Percentiles rank a stretch among this genome's conserved stretches.
phyloP scores from a whole-genome alignment of 1,140 invertebrate species.

The Phortica variegata region DNA sequence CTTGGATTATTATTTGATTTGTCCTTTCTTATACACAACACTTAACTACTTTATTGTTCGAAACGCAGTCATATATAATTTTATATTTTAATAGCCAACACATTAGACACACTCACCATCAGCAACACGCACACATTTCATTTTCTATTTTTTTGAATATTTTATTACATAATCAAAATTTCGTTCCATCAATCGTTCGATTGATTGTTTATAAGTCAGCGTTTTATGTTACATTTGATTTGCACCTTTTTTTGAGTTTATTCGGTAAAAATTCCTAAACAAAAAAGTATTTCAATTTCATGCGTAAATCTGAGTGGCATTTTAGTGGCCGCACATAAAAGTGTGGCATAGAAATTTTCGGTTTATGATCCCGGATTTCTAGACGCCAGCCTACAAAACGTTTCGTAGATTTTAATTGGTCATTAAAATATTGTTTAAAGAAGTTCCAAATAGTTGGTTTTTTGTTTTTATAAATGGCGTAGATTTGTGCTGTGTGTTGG shows the following conservation, averaged over 20 bases:
- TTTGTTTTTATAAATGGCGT: too few species aligned
- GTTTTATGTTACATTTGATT: conserved; percentile 14
- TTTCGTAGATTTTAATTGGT: conserved; percentile 51
- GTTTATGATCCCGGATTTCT: conserved; percentile 38
- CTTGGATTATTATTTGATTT: conserved; percentile 7
- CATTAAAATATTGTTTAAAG: too few species aligned
- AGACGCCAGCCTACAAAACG: conserved; percentile 35
- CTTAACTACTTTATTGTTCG: conserved; percentile 47
- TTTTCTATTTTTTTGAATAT: too few species aligned
- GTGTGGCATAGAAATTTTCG: too few species aligned
- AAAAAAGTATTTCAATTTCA: too few species aligned
- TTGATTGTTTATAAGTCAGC: too few species aligned
- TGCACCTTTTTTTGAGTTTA: not conserved
- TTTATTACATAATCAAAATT: conserved; percentile 18
- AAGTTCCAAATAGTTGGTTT: too few species aligned
- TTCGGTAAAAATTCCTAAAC: conserved; percentile 33
- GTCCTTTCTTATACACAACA: too few species aligned
- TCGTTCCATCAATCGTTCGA: too few species aligned
- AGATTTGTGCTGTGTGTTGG: too few species aligned
- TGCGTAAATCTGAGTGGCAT: too few species aligned
- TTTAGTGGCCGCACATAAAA: conserved; percentile 31
- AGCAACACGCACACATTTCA: too few species aligned
- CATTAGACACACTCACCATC: conserved; percentile 16
- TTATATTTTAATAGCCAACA: conserved; percentile 29
- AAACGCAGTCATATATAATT: conserved; percentile 10